A percentile compares a stretch with the other conserved stretches of the same genome.
phyloP scores from a whole-genome alignment of 2,113 vertebrate genomes.

The Zosterops lateralis region DNA sequence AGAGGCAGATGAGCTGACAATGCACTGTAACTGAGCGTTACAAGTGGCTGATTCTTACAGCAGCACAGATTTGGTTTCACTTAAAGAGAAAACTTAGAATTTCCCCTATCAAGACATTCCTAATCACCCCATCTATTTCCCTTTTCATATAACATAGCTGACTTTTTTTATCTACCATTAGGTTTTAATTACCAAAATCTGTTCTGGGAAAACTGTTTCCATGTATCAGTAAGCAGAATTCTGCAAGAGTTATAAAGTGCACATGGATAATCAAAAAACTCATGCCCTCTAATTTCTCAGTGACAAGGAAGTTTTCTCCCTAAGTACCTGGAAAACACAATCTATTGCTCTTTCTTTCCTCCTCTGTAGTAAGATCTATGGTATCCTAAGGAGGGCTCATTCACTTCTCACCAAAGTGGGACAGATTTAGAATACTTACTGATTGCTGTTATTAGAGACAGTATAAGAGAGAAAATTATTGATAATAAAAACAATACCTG shows the following conservation, averaged over 20 bases:
- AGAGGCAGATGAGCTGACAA: not conserved
- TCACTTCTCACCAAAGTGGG: not conserved
- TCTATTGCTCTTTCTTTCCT: not conserved
- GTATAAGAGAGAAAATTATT: not conserved
- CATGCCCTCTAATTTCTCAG: not conserved
- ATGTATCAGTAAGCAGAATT: not conserved
- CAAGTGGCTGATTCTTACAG: not conserved
- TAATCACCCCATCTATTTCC: not conserved
- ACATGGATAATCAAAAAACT: not conserved
- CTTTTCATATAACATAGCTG: not conserved
- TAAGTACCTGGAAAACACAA: not conserved
- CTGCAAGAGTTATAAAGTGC: not conserved
- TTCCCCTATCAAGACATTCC: not conserved
- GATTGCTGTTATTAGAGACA: not conserved
- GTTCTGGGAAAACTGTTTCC: not conserved
- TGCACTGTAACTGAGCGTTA: not conserved
- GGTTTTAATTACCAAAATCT: not conserved
- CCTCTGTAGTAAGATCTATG: not conserved
- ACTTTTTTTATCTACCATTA: not conserved
- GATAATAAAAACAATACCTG: constrained; percentile 76
- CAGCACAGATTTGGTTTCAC: not conserved
- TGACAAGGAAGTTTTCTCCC: not conserved
- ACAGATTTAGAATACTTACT: not conserved
- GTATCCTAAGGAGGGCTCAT: not conserved
- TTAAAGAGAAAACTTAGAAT: not conserved